Evolutionary conservation across 2,797 vertebrate species (phyloP), one percentile per base, ranked within the genome.

Genomic region (Sternarchorhynchus goeldii): DNA sequence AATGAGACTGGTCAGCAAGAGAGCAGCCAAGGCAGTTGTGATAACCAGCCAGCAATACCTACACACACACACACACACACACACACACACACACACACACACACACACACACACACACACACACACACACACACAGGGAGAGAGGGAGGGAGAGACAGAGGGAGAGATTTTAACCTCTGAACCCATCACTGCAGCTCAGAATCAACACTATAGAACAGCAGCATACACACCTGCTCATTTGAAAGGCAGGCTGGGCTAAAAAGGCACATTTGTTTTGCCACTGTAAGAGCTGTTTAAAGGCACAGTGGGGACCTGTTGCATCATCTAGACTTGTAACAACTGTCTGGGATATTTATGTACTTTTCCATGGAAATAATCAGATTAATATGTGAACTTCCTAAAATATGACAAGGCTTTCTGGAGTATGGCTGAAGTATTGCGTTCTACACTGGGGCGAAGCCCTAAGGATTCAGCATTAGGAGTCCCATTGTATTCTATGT

Each of bases 41-140:
- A 93, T 67, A 12, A 84, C 73, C 57, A 93, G 32, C 92, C 92
- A 94, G 0, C 83, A 84, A 12, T 12, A 76, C 81, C 93, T 94
- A 88, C 58, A 75, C 39, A 77, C 64, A 68, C 78, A 58, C 67
- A 83, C 65, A 81, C 68, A 82, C 7, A 75, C 7, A 80, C 36
- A 36, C n/a, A 87, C 57, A 71, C 39, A 53, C 45, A 69, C 63
- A 32, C 45, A 75, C 66, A 79, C 66, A 73, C 36, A 69, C 1
- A 76, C 66, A 76, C n/a, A 64, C 25, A 50, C 63, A 59, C 20
- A 78, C 45, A 69, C 63, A 32, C 45, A 75, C 66, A 79, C 66
- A 73, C 36, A 69, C 1, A 76, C 66, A 76, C n/a, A 64, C 25
- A 50, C 63, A 59, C 20, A 78, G 41, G 34, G 41, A 73, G 55